Evolutionary conservation across 2,113 vertebrate genomes (phyloP).

Genomic region (Thunnus maccoyii): DNA sequence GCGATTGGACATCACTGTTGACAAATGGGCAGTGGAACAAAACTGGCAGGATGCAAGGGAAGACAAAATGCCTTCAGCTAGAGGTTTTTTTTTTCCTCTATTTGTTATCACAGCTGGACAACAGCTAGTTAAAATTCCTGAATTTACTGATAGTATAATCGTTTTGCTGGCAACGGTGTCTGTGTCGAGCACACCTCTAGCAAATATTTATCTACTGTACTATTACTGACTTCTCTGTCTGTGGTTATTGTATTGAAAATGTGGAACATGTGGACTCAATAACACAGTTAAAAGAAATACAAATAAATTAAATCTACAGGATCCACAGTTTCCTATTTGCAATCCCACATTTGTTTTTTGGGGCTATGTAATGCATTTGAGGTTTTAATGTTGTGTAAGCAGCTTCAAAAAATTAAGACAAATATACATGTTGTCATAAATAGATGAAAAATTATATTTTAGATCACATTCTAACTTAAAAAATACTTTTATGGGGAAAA

Average conservation of each 20-base stretch:
- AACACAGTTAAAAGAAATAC: too few species aligned
- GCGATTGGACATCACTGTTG: constrained; percentile 90
- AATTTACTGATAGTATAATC: constrained; percentile 65
- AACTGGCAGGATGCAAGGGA: constrained; percentile 86
- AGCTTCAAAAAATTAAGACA: neutral
- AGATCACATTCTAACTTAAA: too few species aligned
- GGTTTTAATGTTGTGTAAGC: neutral
- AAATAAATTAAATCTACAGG: neutral
- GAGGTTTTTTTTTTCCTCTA: constrained; percentile 78
- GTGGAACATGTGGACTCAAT: neutral
- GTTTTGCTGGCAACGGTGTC: constrained; percentile 29
- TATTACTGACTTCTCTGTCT: constrained; percentile 29
- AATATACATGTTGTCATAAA: too few species aligned
- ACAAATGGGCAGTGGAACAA: constrained; percentile 89
- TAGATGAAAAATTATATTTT: too few species aligned
- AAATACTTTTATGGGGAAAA: too few species aligned
- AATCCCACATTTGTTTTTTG: neutral
- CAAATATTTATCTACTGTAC: constrained; percentile 55
- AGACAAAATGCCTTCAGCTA: constrained; percentile 87
- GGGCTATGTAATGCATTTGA: neutral
- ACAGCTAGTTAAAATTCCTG: constrained; percentile 78
- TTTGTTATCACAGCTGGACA: constrained; percentile 82
- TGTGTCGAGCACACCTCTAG: constrained; percentile 15
- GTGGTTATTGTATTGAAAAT: constrained; percentile 5
- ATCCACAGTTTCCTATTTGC: neutral